phyloP scores from a whole-genome alignment of 2,888 invertebrate genomes.

The Zonitis immaculata region DNA sequence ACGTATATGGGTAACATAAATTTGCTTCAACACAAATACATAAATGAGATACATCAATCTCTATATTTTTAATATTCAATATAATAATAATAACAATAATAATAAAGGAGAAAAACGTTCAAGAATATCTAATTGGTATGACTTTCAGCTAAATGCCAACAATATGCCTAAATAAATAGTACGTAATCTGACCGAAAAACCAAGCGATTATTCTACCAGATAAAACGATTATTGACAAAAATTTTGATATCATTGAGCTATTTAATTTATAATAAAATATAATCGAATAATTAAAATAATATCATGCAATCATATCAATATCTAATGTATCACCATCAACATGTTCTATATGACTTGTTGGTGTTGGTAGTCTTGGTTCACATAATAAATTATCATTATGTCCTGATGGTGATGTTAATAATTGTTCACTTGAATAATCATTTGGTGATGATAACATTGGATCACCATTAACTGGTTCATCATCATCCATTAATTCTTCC shows the following conservation, averaged over 20 bases:
- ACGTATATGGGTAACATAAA: neutral
- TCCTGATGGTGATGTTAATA: constrained; percentile 55
- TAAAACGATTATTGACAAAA: too few species aligned
- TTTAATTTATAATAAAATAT: constrained; percentile 13
- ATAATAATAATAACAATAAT: neutral
- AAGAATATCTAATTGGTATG: constrained; percentile 6
- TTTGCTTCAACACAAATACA: constrained; percentile 12
- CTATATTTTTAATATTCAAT: neutral
- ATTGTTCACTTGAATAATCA: constrained; percentile 56
- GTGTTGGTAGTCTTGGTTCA: constrained; percentile 47
- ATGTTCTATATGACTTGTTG: constrained; percentile 47
- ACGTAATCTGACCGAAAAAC: too few species aligned
- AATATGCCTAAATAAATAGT: constrained; percentile 11
- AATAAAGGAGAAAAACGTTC: neutral
- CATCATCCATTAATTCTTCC: constrained; percentile 57
- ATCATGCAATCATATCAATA: constrained; percentile 55
- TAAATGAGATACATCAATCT: constrained; percentile 14
- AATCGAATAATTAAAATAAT: constrained; percentile 18
- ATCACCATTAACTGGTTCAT: constrained; percentile 50
- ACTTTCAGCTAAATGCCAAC: constrained; percentile 20
- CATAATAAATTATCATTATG: constrained; percentile 62
- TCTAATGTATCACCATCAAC: constrained; percentile 53
- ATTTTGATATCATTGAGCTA: neutral
- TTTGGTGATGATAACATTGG: constrained; percentile 58
- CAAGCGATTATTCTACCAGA: too few species aligned